Conservation (phyloP, 2,797 vertebrate species). For the Manis javanica region DNA sequence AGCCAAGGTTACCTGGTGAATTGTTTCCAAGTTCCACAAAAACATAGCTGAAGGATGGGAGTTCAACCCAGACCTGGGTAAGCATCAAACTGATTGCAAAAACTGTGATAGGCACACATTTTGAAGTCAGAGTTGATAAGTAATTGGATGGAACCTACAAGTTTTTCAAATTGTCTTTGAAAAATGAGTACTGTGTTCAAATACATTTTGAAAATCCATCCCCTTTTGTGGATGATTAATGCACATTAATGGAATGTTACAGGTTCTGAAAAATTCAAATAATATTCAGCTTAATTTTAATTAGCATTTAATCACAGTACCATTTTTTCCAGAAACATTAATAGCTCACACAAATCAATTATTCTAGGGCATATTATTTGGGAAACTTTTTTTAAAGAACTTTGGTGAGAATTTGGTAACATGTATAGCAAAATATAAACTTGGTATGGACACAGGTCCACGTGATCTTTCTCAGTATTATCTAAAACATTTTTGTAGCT, state of each 20-base stretch:
- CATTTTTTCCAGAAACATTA: not conserved
- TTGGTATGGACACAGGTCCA: not conserved
- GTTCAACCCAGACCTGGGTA: not conserved
- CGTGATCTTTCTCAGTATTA: not conserved
- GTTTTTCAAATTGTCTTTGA: conserved; percentile 3
- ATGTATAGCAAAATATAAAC: not conserved
- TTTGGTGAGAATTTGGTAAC: not conserved
- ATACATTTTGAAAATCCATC: not conserved
- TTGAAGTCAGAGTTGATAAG: not conserved
- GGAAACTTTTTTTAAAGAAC: not conserved
- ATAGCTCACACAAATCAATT: not conserved
- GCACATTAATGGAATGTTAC: not conserved
- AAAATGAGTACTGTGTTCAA: not conserved
- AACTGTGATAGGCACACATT: not conserved
- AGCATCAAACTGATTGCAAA: not conserved
- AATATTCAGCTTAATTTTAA: not conserved
- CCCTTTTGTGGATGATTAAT: not conserved
- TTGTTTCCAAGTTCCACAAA: not conserved
- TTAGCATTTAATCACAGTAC: not conserved
- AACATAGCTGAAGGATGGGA: not conserved
- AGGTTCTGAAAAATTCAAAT: not conserved
- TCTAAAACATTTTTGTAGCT: not conserved
- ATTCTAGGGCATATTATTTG: not conserved
- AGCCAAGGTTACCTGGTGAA: not conserved
- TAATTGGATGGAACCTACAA: not conserved